Evolutionary conservation across 2,888 invertebrate species (phyloP), one percentile per base, ranked within the genome.

Genomic region (Schizaphis graminum): DNA sequence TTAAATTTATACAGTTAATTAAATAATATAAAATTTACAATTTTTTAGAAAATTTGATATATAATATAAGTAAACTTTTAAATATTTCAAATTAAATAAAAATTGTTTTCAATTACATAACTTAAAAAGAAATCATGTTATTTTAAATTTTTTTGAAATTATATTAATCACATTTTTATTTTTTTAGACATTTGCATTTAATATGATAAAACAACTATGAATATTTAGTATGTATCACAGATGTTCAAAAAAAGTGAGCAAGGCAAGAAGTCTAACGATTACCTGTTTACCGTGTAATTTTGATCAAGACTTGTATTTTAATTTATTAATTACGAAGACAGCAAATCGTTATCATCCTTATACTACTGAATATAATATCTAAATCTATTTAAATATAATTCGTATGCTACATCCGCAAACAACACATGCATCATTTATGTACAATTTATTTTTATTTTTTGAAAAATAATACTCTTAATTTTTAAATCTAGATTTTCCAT

Each of bases 401-500:
- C 49, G 35, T 91, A 91, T 91, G 91, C 49, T 24, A 89, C 57
- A 61, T 90, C 89, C 67, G 84, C 49, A 44, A 47, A 84, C 91
- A 35, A 35, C 35, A 77, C 16, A 86, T 7, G 86, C 86, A 86
- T 87, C 35, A 92, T 92, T 92, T 61, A 87, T 87, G 28, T 41
- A 28, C 26, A 49, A 77, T 90, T 67, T 67, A 41, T 24, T 86
- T 92, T 86, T 44, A 11, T 28, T 28, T 53, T 84, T 91, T 24
- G 11, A 28, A 53, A 86, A 91, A 86, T 86, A 61, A 91, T 86
- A 92, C 92, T 94, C 89, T 91, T 94, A 86, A 91, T 94, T 94
- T 94, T 84, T 26, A 61, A 90, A 84, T 86, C 61, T 57, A 57
- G 61, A 56, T 91, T 86, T 53, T 49, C 86, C 67, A 47, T 90